Percentiles rank a stretch among this genome's conserved stretches.
Evolutionary conservation across 2,113 vertebrate species (phyloP).

Genomic region (Echinops telfairi): DNA sequence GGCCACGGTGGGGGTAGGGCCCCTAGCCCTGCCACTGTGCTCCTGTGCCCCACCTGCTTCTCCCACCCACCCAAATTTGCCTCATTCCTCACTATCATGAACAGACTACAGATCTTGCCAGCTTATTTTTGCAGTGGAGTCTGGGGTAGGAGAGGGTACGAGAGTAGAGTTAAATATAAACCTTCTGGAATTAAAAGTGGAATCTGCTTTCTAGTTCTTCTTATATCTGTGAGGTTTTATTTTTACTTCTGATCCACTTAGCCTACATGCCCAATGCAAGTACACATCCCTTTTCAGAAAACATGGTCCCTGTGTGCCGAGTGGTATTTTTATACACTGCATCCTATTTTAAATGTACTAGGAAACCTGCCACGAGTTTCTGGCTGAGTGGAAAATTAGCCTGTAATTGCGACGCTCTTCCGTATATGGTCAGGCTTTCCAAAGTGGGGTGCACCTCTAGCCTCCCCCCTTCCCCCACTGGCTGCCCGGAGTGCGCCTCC

Average conservation of each 20-base stretch:
- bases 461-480: not conserved
- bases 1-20: not conserved
- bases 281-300: slow-evolving; percentile 68
- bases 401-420: slow-evolving; percentile 18
- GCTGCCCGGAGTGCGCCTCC: not conserved
- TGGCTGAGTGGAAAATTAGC: slow-evolving; percentile 52
- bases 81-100: not conserved
- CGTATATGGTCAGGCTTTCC: slow-evolving; percentile 47
- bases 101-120: not conserved
- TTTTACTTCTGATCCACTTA: slow-evolving; percentile 76
- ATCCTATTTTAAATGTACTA: slow-evolving; percentile 77
- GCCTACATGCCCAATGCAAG: slow-evolving; percentile 75
- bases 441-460: slow-evolving; percentile 12
- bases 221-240: slow-evolving; percentile 69
- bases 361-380: slow-evolving; percentile 72
- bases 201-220: slow-evolving; percentile 70
- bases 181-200: slow-evolving; percentile 65
- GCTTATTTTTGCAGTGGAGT: slow-evolving; percentile 43
- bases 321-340: slow-evolving; percentile 71
- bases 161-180: slow-evolving; percentile 62
- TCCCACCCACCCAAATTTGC: not conserved
- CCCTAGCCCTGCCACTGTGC: not conserved
- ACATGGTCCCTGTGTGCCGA: slow-evolving; percentile 62
- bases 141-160: slow-evolving; percentile 29
- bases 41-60: not conserved